These are phyloP conservation scores for Portunus trituberculatus DNA, from an alignment of 1,140 invertebrate genomes.

Conservation along the genomic window DNA sequence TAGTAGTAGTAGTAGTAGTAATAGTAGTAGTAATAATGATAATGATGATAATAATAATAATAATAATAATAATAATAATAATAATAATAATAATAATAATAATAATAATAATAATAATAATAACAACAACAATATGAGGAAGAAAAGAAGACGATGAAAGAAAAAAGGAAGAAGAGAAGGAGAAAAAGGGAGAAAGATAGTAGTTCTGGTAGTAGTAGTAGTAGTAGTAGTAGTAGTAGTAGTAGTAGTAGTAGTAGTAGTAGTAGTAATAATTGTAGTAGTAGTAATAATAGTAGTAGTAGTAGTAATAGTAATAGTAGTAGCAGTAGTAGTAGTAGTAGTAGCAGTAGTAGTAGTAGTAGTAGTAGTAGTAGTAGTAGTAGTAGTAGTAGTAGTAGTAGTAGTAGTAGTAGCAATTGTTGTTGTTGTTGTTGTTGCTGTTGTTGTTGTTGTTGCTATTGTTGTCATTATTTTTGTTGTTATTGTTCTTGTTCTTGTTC, in stretches of 20 bases:
- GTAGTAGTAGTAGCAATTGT: no score
- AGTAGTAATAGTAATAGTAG: not conserved
- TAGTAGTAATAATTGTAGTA: not conserved
- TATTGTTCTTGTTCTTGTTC: no score
- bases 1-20: slow-evolving; percentile 17
- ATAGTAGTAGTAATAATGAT: not conserved
- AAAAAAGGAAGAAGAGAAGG: not conserved
- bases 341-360: no score
- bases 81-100: not conserved
- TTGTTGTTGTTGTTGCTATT: no score
- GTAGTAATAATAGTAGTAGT: not conserved
- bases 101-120: not conserved
- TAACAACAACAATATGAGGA: not conserved
- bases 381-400: no score
- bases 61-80: not conserved
- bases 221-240: not conserved
- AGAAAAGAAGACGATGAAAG: no score
- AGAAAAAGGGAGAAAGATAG: no score
- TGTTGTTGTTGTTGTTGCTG: no score
- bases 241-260: not conserved
- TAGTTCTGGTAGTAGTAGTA: not conserved
- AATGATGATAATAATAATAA: not conserved
- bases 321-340: not conserved
- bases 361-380: no score
- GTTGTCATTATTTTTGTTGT: no score